These are phyloP conservation scores for Cyprinodon tularosa DNA, from an alignment of 2,113 vertebrate genomes.

Conservation along the genomic window DNA sequence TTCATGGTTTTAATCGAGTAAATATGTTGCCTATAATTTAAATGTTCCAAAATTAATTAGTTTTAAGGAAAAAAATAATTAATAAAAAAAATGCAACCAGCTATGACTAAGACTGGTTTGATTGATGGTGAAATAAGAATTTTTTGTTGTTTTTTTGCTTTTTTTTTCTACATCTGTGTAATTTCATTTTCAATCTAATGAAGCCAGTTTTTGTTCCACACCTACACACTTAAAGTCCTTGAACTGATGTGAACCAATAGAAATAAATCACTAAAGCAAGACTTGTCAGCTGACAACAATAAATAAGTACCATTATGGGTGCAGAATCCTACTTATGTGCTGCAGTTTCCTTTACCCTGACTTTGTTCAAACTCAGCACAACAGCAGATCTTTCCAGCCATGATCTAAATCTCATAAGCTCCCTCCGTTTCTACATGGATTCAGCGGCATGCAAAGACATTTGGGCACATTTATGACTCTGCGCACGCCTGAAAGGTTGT, in stretches of 20 bases:
- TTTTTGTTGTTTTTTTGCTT: neutral
- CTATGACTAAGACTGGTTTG: neutral
- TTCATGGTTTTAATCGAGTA: neutral
- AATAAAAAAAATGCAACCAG: neutral
- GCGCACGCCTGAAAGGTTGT: slow-evolving; percentile 11
- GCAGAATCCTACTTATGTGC: slow-evolving; percentile 43
- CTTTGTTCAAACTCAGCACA: slow-evolving; percentile 65
- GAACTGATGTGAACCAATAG: slow-evolving; percentile 47
- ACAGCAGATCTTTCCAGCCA: slow-evolving; percentile 35
- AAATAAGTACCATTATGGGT: slow-evolving; percentile 57
- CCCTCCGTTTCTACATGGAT: slow-evolving; percentile 38
- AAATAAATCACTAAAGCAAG: slow-evolving; percentile 51
- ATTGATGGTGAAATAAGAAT: neutral
- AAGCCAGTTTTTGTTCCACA: slow-evolving; percentile 3
- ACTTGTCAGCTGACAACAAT: slow-evolving; percentile 60
- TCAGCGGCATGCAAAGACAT: slow-evolving; percentile 32
- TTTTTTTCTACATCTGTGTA: neutral
- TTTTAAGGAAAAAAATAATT: neutral
- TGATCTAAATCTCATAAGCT: slow-evolving; percentile 61
- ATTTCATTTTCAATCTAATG: slow-evolving; percentile 16
- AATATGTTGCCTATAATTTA: neutral
- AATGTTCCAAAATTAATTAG: neutral
- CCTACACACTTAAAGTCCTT: slow-evolving; percentile 33
- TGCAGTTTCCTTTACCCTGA: slow-evolving; percentile 53
- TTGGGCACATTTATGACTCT: slow-evolving; percentile 31